Evolutionary conservation across 2,797 vertebrate genomes (phyloP).

Genomic region (Monodelphis domestica): DNA sequence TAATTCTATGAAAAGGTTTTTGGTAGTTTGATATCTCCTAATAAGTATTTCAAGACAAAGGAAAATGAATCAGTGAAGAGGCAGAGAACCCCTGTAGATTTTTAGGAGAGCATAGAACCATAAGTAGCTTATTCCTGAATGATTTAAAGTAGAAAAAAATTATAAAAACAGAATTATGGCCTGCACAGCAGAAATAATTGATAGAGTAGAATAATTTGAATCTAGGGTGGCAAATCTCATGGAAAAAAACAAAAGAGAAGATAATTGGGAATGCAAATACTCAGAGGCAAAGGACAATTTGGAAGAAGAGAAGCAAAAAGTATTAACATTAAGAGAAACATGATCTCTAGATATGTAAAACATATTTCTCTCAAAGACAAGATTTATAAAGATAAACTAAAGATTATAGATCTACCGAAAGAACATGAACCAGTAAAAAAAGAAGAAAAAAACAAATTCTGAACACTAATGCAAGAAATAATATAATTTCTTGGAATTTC

Average conservation of each 20-base stretch:
- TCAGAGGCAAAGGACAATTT: neutral
- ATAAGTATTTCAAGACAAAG: neutral
- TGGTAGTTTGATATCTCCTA: no score
- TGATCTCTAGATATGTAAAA: neutral
- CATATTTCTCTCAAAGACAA: neutral
- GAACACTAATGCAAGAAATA: neutral
- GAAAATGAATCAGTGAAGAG: neutral
- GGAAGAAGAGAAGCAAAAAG: neutral
- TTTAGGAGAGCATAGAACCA: neutral
- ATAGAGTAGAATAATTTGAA: neutral
- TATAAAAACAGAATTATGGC: neutral
- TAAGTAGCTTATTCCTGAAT: neutral
- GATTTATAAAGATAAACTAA: neutral
- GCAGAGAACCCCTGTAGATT: neutral
- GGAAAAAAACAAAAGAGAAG: neutral
- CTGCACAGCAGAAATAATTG: neutral
- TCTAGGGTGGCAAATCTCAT: no score
- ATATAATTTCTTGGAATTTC: neutral
- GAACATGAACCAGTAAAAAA: neutral
- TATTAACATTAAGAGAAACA: neutral
- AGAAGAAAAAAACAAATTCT: neutral
- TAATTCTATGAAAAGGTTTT: no score
- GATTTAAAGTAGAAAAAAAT: neutral
- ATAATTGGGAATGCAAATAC: neutral
- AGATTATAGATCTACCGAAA: neutral